Conservation (phyloP, 2,797 vertebrate genomes). For the Molossus alvarezi region DNA sequence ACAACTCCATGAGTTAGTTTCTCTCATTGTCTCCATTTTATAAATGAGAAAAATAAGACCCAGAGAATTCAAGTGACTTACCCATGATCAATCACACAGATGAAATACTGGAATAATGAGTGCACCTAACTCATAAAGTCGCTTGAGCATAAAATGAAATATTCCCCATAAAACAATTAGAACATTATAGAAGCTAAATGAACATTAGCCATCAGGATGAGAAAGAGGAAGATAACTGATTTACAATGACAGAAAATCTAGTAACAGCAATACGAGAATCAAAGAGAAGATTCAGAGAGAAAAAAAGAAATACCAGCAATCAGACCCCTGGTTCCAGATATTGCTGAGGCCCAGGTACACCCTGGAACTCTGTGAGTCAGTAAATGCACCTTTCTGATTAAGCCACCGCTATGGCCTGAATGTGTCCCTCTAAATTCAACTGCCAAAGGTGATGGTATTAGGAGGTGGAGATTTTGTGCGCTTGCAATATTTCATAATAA, state of each 20-base stretch:
- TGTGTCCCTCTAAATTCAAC: neutral
- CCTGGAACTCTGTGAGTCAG: neutral
- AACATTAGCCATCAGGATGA: slow-evolving; percentile 43
- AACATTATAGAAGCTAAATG: slow-evolving; percentile 34
- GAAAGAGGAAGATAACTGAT: slow-evolving; percentile 40
- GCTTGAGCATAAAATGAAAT: slow-evolving; percentile 39
- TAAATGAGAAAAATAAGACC: slow-evolving; percentile 26
- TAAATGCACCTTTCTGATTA: slow-evolving; percentile 33
- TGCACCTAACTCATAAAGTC: neutral
- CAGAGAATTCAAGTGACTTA: slow-evolving; percentile 2
- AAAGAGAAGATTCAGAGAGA: slow-evolving; percentile 38
- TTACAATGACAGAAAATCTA: neutral
- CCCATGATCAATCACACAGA: neutral
- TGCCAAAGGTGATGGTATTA: too few relatives aligned
- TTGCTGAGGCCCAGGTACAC: neutral
- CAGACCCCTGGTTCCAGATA: neutral
- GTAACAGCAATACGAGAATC: neutral
- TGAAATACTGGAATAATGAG: neutral
- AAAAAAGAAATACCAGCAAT: neutral
- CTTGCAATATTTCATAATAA: slow-evolving; percentile 5
- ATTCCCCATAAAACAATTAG: neutral
- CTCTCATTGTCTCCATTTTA: slow-evolving; percentile 16
- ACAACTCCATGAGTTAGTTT: neutral
- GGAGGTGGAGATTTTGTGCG: neutral
- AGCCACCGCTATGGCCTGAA: neutral